Evolutionary conservation across 1,140 invertebrate species (phyloP).

Genomic region (Lutraria rhynchaena): DNA sequence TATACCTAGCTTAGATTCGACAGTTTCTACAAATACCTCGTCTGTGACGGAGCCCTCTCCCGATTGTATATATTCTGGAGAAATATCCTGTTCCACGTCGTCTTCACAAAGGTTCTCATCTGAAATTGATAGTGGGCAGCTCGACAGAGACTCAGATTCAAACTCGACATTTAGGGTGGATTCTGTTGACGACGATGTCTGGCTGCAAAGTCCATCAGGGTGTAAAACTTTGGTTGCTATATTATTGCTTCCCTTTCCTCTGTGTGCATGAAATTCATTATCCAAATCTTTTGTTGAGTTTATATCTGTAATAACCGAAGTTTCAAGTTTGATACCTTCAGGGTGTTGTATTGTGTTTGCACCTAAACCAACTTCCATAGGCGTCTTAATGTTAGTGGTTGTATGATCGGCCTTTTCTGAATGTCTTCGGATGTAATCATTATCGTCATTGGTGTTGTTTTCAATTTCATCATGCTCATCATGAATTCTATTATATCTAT

Average conservation of each 20-base stretch:
- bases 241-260: background rate
- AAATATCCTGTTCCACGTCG: background rate
- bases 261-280: background rate
- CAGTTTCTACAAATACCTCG: background rate
- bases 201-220: no score
- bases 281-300: background rate
- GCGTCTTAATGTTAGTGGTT: background rate
- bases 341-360: no score
- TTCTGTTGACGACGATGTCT: no score
- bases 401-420: background rate
- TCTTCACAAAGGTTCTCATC: no score
- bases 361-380: no score
- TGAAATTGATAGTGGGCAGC: no score
- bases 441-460: background rate
- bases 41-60: background rate
- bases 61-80: background rate
- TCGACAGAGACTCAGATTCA: no score
- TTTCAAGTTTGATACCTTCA: background rate
- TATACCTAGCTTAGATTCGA: background rate
- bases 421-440: background rate
- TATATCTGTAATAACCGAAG: background rate
- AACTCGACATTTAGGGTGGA: no score
- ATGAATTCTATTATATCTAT: background rate
- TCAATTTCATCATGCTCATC: background rate
- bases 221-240: background rate